These are phyloP conservation scores for Megalops atlanticus DNA, from an alignment of 2,113 vertebrate species.

Conservation along the genomic window DNA sequence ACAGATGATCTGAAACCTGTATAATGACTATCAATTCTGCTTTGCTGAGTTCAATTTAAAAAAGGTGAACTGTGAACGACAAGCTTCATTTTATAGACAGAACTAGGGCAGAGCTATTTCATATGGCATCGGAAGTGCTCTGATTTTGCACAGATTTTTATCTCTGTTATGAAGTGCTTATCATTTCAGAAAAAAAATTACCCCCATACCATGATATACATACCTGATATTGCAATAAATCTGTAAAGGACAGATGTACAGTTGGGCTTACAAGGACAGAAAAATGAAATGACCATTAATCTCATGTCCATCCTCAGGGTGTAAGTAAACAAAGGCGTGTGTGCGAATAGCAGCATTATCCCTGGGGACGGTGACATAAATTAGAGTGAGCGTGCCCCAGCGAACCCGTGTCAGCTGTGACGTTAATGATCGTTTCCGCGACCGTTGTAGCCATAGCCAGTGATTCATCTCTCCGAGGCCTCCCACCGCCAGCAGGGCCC, in stretches of 20 bases:
- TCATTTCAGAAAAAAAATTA: not conserved
- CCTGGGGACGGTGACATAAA: slow-evolving; percentile 24
- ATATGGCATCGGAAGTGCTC: not conserved
- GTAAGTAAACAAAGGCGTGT: slow-evolving; percentile 4
- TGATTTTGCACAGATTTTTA: not conserved
- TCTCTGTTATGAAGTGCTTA: not conserved
- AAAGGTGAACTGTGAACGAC: not conserved
- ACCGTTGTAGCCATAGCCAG: not conserved
- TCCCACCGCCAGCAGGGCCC: slow-evolving; percentile 4
- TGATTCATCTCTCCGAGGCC: slow-evolving; percentile 13
- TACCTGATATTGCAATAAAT: not conserved
- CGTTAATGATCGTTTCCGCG: slow-evolving; percentile 1
- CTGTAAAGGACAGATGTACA: not conserved
- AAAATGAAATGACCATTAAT: slow-evolving; percentile 7
- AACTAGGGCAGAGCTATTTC: not conserved
- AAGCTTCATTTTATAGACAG: not conserved
- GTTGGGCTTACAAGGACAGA: not conserved
- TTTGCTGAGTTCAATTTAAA: not conserved
- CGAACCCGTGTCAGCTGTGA: slow-evolving; percentile 1
- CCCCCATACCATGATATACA: not conserved
- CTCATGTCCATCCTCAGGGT: slow-evolving; percentile 2
- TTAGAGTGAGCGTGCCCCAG: slow-evolving; percentile 10
- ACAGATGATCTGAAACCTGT: not conserved
- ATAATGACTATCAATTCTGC: not conserved
- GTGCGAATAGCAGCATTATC: slow-evolving; percentile 25